Conservation (phyloP, 2,888 invertebrate species). For the Pocota personata region DNA sequence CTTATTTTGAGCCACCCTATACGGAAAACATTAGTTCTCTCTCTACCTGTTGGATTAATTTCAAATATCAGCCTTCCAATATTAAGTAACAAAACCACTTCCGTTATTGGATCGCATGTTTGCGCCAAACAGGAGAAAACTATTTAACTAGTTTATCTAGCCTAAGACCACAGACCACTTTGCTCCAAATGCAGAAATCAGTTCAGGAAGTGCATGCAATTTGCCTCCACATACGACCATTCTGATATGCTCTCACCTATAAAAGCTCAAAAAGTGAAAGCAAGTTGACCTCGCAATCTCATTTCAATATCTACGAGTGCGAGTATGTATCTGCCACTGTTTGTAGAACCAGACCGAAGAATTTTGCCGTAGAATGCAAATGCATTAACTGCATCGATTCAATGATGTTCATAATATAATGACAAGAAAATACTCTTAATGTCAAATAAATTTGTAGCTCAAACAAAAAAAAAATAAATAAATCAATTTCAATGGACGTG, state of each 20-base stretch:
- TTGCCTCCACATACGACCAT: conserved; percentile 11
- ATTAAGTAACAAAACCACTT: conserved; percentile 26
- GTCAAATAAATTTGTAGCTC: background rate
- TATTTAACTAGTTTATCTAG: conserved; percentile 47
- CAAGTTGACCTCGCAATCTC: conserved; percentile 59
- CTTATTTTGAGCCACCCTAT: no score
- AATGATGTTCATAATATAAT: background rate
- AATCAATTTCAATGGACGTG: background rate
- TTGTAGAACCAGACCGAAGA: background rate
- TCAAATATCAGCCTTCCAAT: background rate
- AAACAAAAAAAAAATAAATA: background rate
- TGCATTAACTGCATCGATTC: background rate
- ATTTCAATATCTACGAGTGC: conserved; percentile 61
- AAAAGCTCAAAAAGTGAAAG: conserved; percentile 63
- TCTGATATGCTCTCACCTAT: background rate
- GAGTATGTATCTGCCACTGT: no score
- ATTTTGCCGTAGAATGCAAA: background rate
- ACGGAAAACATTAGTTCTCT: no score
- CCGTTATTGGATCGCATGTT: conserved; percentile 46
- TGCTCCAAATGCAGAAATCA: conserved; percentile 40
- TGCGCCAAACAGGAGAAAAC: conserved; percentile 7
- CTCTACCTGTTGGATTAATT: background rate
- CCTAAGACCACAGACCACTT: conserved; percentile 17
- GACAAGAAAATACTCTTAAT: background rate
- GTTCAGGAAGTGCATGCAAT: conserved; percentile 60